Percentiles rank a stretch among this genome's conserved stretches.
These are phyloP conservation scores for Alosa alosa DNA, from an alignment of 2,113 vertebrate species.

Conservation along the genomic window DNA sequence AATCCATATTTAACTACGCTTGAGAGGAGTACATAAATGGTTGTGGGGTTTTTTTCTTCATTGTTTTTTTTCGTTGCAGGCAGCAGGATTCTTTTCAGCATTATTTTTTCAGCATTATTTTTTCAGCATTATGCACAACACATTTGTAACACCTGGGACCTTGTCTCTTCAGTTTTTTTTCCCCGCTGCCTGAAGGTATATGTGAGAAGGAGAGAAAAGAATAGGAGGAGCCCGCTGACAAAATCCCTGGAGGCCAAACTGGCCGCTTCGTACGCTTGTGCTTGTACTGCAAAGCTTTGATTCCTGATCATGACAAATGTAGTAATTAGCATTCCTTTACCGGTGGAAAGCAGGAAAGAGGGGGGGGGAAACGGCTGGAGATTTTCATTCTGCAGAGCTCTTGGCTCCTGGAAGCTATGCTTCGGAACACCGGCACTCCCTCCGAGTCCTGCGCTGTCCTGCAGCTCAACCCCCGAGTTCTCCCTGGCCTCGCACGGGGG, in stretches of 20 bases:
- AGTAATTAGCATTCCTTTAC: conserved; percentile 64
- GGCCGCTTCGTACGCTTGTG: conserved; percentile 45
- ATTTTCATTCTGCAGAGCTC: conserved; percentile 11
- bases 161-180: conserved; percentile 19
- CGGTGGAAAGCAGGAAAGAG: conserved; percentile 31
- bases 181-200: conserved; percentile 35
- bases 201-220: conserved; percentile 34
- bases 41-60: background rate
- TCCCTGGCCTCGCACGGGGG: conserved; percentile 10
- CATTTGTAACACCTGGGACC: conserved; percentile 21
- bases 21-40: background rate
- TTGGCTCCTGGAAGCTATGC: conserved; percentile 20
- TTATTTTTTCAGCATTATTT: conserved; percentile 8
- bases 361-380: background rate
- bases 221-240: conserved; percentile 35
- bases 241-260: conserved; percentile 37
- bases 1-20: background rate
- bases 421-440: background rate
- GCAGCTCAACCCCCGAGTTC: conserved; percentile 13
- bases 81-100: background rate
- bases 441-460: background rate
- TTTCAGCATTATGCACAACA: conserved; percentile 11
- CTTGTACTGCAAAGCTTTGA: conserved; percentile 41
- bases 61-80: background rate
- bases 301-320: conserved; percentile 58